Conservation (phyloP, 2,888 invertebrate genomes). For the Pycnomerus fuliginosus region DNA sequence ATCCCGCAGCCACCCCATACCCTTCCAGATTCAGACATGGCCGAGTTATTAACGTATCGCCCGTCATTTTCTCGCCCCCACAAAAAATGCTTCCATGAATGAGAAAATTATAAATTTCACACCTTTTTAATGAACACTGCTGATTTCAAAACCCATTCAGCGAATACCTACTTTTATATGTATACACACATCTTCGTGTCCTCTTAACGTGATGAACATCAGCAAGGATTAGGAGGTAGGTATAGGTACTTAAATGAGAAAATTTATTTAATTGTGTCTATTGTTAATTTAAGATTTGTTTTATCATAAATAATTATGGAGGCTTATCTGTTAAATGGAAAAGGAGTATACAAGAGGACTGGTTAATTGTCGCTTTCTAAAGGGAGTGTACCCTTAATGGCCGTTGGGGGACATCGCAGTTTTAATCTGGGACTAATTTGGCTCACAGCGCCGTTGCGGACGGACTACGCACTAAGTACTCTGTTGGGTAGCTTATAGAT, state of each 20-base stretch:
- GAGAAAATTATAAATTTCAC: no score
- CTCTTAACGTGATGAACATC: no score
- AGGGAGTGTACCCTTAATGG: slow-evolving; percentile 50
- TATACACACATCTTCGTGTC: no score
- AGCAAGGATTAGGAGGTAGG: no score
- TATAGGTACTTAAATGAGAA: no score
- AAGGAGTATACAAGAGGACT: slow-evolving; percentile 23
- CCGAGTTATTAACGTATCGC: slow-evolving; percentile 16
- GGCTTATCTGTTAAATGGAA: no score
- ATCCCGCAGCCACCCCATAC: slow-evolving; percentile 28
- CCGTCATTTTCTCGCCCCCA: slow-evolving; percentile 12
- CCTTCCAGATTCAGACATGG: slow-evolving; percentile 17
- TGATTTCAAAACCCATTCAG: no score
- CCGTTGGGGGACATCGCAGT: slow-evolving; percentile 51
- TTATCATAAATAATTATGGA: no score
- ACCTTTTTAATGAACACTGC: no score
- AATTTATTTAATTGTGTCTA: no score
- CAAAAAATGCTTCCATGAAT: not conserved
- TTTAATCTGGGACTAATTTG: slow-evolving; percentile 54
- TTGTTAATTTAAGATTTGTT: no score
- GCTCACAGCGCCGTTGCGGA: slow-evolving; percentile 47
- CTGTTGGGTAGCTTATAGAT: slow-evolving; percentile 22
- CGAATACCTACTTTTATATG: no score
- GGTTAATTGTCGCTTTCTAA: slow-evolving; percentile 46
- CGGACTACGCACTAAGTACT: slow-evolving; percentile 34